A percentile compares a stretch with the other conserved stretches of the same genome.
phyloP scores from a whole-genome alignment of 1,140 invertebrate species.

The Pogonognathellus flavescens region DNA sequence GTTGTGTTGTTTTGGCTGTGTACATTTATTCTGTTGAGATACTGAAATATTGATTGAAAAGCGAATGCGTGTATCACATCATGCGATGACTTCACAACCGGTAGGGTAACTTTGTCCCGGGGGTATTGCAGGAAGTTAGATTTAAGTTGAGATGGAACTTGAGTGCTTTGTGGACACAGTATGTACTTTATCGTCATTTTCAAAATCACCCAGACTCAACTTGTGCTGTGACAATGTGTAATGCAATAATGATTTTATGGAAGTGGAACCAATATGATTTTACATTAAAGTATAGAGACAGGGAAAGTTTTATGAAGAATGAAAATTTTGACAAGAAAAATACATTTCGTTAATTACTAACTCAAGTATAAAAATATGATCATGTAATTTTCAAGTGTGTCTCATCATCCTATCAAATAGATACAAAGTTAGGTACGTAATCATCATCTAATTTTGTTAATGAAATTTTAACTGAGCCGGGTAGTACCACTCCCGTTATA shows the following conservation, averaged over 20 bases:
- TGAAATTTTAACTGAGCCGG: too few relatives aligned
- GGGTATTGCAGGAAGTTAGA: not conserved
- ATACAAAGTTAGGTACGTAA: too few relatives aligned
- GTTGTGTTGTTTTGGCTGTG: not conserved
- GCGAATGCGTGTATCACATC: conserved; percentile 6
- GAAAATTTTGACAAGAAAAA: not conserved
- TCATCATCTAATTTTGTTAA: too few relatives aligned
- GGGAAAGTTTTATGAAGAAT: not conserved
- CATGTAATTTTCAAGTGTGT: too few relatives aligned
- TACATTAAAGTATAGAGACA: too few relatives aligned
- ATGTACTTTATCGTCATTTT: not conserved
- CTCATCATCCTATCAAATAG: too few relatives aligned
- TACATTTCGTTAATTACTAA: conserved; percentile 32
- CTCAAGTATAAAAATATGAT: too few relatives aligned
- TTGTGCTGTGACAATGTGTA: not conserved
- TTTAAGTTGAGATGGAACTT: not conserved
- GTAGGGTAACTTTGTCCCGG: conserved; percentile 18
- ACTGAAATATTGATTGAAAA: too few relatives aligned
- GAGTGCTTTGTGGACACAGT: not conserved
- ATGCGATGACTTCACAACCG: conserved; percentile 1
- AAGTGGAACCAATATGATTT: too few relatives aligned
- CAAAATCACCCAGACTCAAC: not conserved
- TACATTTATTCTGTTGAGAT: not conserved
- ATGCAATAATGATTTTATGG: too few relatives aligned
- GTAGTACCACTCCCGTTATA: too few relatives aligned